These are phyloP conservation scores for Saguinus oedipus DNA, from an alignment of 2,797 vertebrate species.

Conservation along the genomic window DNA sequence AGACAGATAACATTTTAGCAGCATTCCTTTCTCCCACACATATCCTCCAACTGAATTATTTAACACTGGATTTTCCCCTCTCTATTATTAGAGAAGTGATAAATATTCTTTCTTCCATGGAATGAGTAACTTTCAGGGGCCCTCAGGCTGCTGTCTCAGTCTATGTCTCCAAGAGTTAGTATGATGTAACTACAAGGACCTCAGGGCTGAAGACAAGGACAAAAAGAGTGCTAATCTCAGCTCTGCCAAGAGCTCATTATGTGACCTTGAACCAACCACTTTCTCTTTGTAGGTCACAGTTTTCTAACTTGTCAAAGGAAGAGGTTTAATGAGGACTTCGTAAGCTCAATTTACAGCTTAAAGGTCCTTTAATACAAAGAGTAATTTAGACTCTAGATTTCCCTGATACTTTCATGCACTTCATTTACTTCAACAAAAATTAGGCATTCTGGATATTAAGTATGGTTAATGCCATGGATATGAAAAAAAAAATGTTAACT, in stretches of 20 bases:
- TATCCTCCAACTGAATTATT: not conserved
- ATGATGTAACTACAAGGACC: not conserved
- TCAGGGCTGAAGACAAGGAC: not conserved
- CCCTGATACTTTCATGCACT: not conserved
- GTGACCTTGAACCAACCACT: not conserved
- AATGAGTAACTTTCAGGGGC: not conserved
- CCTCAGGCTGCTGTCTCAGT: not conserved
- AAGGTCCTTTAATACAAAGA: not conserved
- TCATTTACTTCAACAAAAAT: slow-evolving; percentile 2
- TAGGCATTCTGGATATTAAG: not conserved
- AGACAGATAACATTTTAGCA: not conserved
- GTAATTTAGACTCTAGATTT: not conserved
- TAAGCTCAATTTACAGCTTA: not conserved
- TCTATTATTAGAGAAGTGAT: not conserved
- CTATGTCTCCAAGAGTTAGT: not conserved
- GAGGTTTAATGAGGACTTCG: not conserved
- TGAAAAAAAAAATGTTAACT: slow-evolving; percentile 1
- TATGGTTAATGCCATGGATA: not conserved
- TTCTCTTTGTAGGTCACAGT: not conserved
- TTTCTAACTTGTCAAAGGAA: not conserved
- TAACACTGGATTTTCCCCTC: not conserved
- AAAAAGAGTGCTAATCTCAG: not conserved
- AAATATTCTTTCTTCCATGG: not conserved
- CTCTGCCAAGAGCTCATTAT: not conserved
- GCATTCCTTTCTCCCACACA: not conserved